phyloP scores from a whole-genome alignment of 2,797 vertebrate genomes.

The Manis pentadactyla region DNA sequence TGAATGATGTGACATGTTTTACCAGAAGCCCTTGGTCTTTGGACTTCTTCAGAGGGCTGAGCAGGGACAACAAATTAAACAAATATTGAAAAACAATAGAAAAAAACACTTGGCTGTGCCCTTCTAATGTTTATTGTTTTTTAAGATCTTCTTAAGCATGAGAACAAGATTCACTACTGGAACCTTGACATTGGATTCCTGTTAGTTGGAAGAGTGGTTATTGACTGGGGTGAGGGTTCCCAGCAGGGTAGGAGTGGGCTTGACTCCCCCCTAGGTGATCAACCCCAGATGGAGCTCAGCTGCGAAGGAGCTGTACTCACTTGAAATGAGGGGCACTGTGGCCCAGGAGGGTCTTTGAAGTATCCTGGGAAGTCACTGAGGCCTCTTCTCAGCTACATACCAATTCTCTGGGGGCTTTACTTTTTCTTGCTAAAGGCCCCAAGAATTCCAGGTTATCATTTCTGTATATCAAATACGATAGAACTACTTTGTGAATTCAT shows the following conservation, averaged over 20 bases:
- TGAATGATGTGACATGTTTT: not conserved
- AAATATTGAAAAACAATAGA: constrained; percentile 69
- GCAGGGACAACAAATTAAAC: constrained; percentile 13
- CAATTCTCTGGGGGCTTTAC: not conserved
- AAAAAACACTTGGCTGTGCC: constrained; percentile 55
- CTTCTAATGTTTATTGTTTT: constrained; percentile 69
- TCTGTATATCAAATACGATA: not conserved
- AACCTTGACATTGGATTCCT: constrained; percentile 31
- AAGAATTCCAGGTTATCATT: not conserved
- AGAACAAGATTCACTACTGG: constrained; percentile 65
- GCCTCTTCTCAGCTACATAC: not conserved
- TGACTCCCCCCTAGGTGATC: not conserved
- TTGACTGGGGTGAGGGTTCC: not conserved
- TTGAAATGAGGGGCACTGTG: not conserved
- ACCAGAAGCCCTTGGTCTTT: not conserved
- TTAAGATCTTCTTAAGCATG: constrained; percentile 51
- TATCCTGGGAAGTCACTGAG: not conserved
- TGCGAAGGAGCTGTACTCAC: not conserved
- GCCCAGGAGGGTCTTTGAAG: rapidly evolving
- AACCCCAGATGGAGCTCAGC: not conserved
- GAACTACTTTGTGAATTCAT: not conserved
- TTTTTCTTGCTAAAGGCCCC: not conserved
- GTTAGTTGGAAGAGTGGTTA: constrained; percentile 16
- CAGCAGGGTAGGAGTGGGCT: not conserved
- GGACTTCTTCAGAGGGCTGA: not conserved